Evolutionary conservation across 35 echinoderm and acorn worm species (phyloP), one percentile per base, ranked within the genome.

Genomic region (Antedon bifida): DNA sequence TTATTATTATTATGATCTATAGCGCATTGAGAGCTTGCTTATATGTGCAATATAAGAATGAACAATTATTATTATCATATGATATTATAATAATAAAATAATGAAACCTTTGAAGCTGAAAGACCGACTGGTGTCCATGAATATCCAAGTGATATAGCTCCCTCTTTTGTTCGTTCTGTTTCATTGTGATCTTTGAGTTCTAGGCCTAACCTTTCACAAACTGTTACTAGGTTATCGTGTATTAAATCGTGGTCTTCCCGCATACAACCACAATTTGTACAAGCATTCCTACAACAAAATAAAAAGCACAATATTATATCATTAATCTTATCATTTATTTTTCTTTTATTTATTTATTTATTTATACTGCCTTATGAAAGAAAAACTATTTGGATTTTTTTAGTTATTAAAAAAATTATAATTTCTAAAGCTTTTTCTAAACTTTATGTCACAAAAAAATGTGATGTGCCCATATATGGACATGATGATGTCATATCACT

Each of bases 161-260:
- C 87, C 78, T 99, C 90, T 76, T 99, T 99, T 28, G 81, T 83
- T 39, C 85, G 75, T 32, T 92, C 82, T 29, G 89, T 78, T 36
- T 92, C 84, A 36, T 82, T 84, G 34, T 87, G 79, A 44, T 83
- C 88, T n/a, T 87, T 86, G 29, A 46, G 42, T n/a, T 84, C 87
- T 3, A 97, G 30, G 38, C 87, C 87, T 36, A 97, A 82, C 26
- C 90, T 78, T 82, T 97, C 94, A 82, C 82, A 87, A 17, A 97
- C 90, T 9, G 90, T 97, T 3, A 97, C 94, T 28, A 92, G 78
- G 79, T 97, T 97, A 76, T 97, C 94, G 80, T 97, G 94, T 81
- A 97, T 97, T 73, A 97, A 79, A 75, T 97, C 94, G 76, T 97
- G 94, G 26, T 97, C 94, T 34, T 92, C 90, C 34, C 94, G 74